Percentiles rank a stretch among this genome's conserved stretches.
These are phyloP conservation scores for Gyps fulvus DNA, from an alignment of 2,113 vertebrate species.

Conservation along the genomic window DNA sequence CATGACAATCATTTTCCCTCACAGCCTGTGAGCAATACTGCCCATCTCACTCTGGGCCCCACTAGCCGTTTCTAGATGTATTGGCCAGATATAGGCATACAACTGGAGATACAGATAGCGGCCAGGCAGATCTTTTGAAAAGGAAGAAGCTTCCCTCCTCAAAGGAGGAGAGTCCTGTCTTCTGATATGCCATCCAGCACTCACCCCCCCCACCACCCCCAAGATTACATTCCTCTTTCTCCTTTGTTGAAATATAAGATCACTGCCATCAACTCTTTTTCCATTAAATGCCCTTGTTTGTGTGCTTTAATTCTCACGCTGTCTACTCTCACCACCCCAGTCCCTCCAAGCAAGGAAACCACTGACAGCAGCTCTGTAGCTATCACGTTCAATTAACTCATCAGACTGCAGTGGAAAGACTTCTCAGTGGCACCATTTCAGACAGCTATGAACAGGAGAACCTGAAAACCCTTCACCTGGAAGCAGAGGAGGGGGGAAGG, in stretches of 20 bases:
- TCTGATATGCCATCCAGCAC: background rate
- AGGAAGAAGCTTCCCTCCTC: background rate
- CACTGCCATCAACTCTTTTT: background rate
- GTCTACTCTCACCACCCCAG: background rate
- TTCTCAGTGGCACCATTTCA: background rate
- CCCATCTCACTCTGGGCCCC: background rate
- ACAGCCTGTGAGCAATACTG: background rate
- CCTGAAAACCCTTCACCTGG: background rate
- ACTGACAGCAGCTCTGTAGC: background rate
- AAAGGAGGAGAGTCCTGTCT: background rate
- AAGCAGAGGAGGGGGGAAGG: background rate
- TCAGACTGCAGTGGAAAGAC: background rate
- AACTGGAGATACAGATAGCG: background rate
- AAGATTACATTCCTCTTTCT: background rate
- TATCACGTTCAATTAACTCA: background rate
- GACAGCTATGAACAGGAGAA: background rate
- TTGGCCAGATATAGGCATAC: fast-evolving
- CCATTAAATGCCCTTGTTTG: background rate
- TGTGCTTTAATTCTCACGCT: background rate
- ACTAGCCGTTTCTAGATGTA: background rate
- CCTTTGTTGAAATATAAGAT: background rate
- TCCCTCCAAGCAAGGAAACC: background rate
- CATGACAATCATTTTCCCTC: background rate
- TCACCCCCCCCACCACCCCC: background rate
- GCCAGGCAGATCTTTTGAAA: background rate